Evolutionary conservation across 2,797 vertebrate genomes (phyloP).

Genomic region (Arctocebus calabarensis): DNA sequence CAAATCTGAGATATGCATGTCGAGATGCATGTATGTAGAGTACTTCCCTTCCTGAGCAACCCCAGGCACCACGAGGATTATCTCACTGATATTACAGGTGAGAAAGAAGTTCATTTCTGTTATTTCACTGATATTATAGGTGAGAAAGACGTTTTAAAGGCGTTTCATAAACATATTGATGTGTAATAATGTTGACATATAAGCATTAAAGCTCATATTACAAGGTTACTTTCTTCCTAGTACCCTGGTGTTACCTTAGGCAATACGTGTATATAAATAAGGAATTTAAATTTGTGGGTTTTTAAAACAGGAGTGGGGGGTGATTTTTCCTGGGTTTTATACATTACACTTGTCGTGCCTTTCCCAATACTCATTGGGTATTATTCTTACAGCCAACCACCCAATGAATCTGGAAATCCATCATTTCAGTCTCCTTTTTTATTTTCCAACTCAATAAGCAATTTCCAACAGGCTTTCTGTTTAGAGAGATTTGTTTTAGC

Average conservation of each 20-base stretch:
- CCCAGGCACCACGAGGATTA: too few species aligned
- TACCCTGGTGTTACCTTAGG: not conserved
- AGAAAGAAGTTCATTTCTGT: slow-evolving; percentile 13
- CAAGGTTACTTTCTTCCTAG: not conserved
- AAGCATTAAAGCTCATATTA: not conserved
- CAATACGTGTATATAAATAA: not conserved
- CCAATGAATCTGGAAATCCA: not conserved
- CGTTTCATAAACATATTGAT: not conserved
- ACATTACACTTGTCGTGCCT: not conserved
- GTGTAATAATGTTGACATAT: not conserved
- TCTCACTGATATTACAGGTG: not conserved
- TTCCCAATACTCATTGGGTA: not conserved
- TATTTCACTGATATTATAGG: too few species aligned
- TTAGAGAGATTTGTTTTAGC: not conserved
- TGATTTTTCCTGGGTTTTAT: not conserved
- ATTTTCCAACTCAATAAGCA: not conserved
- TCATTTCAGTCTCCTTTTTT: not conserved
- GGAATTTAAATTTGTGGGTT: not conserved
- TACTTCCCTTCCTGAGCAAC: not conserved
- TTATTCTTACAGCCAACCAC: not conserved
- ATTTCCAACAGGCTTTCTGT: not conserved
- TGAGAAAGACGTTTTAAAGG: not conserved
- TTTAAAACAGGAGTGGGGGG: not conserved
- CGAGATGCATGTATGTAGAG: not conserved
- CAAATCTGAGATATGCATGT: not conserved